Evolutionary conservation across 2,797 vertebrate genomes (phyloP).

Genomic region (Chelmon rostratus): DNA sequence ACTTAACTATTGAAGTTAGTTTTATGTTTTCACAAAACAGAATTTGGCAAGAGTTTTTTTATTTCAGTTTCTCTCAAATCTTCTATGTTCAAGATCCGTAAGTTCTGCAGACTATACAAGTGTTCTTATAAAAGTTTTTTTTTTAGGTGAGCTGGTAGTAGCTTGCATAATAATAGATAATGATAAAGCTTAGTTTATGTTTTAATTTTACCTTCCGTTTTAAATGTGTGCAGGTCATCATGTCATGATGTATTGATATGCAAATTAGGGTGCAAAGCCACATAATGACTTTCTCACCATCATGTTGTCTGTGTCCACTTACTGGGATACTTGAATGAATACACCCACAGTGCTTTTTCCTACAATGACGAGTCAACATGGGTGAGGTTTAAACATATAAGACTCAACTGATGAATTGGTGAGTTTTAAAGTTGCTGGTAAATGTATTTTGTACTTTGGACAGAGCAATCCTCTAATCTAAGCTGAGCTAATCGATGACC

Average conservation of each 20-base stretch:
- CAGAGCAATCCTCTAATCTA: neutral
- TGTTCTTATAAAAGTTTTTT: neutral
- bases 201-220: too few relatives aligned
- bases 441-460: neutral
- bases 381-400: neutral
- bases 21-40: neutral
- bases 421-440: neutral
- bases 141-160: neutral
- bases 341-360: neutral
- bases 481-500: neutral
- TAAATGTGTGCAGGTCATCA: too few relatives aligned
- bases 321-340: neutral
- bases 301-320: neutral
- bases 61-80: too few relatives aligned
- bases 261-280: neutral
- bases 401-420: neutral
- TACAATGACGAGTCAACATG: neutral
- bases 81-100: too few relatives aligned
- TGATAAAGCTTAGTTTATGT: too few relatives aligned
- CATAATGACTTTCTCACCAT: neutral
- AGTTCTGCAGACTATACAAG: neutral
- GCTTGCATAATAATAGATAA: neutral
- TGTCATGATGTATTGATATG: too few relatives aligned
- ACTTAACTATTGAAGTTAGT: neutral
- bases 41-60: neutral